These are phyloP conservation scores for Eleginops maclovinus DNA, from an alignment of 2,113 vertebrate species.

Conservation along the genomic window DNA sequence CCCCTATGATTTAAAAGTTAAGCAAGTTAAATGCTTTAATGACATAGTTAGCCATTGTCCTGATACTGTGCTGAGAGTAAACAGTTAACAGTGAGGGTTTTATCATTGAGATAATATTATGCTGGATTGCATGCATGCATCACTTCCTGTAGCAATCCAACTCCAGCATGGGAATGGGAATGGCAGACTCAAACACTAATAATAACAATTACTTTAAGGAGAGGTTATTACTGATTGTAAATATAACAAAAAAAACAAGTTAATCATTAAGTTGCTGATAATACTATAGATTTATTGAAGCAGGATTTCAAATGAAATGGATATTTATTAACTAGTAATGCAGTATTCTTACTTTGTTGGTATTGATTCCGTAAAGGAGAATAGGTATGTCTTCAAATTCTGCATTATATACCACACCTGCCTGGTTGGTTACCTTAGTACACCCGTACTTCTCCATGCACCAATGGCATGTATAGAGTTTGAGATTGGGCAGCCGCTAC, in stretches of 20 bases:
- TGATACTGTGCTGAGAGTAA: background rate
- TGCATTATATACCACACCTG: background rate
- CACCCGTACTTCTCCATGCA: conserved; percentile 17
- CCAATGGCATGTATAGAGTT: conserved; percentile 57
- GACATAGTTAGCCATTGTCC: background rate
- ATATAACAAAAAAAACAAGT: background rate
- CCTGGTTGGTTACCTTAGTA: conserved; percentile 32
- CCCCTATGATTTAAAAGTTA: background rate
- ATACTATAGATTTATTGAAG: background rate
- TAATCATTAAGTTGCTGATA: background rate
- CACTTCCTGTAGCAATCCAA: too few species aligned
- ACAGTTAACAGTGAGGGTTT: background rate
- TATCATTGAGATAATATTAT: background rate
- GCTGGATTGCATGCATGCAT: too few species aligned
- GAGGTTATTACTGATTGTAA: background rate
- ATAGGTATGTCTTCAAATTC: background rate
- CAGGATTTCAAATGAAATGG: background rate
- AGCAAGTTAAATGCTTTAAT: background rate
- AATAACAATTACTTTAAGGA: background rate
- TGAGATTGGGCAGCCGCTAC: conserved; percentile 49
- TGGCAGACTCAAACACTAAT: background rate
- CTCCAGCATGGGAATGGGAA: too few species aligned
- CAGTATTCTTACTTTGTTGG: background rate
- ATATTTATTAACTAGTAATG: background rate
- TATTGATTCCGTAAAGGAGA: background rate